Base-by-base conservation (phyloP, 1,140 invertebrate genomes). In the Lepidostoma basale region DNA sequence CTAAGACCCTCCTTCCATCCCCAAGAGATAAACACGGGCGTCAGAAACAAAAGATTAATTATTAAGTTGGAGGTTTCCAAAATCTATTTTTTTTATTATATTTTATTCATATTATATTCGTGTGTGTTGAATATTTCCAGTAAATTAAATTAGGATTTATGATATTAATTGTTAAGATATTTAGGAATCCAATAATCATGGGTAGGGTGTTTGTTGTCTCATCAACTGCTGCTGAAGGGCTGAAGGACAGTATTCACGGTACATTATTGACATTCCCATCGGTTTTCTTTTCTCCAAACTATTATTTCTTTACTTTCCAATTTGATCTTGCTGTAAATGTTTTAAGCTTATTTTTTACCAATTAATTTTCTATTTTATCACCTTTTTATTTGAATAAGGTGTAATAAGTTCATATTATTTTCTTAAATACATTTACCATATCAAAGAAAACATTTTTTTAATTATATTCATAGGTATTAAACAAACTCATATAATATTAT, bases 321-420 rank as follows among this genome's bases (percentile, higher is more conserved):
- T 56, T 69, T 56, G 28, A 69, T 69, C 67, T 65, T 45, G 52
- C 62, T 69, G 56, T 69, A 47, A 69, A 52, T 69, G 68, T 69
- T 64, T 45, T 60, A 64, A 65, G 62, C 28, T 58, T 63, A 66
- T 47, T 40, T 36, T 60, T 66, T 56, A 33, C 28, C 39, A 39
- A 16, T 62, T 18, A 65, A 69, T 49, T 36, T 49, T 30, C 58
- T 64, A 30, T 63, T 69, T 23, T 39, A 12, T 20, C 12, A 23
- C 28, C n/a, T 47, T 47, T 25, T 33, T 45, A 23, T 22, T 14
- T 60, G 25, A 14, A 28, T 25, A 45, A 30, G 30, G 18, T 52
- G 25, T 22, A 33, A 22, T 59, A 49, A 62, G 6, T 28, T 20
- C 9, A 45, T 59, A 39, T 68, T 54, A 20, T 25, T 52, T 68